phyloP scores from a whole-genome alignment of 2,113 vertebrate genomes.

The Colinus virginianus region DNA sequence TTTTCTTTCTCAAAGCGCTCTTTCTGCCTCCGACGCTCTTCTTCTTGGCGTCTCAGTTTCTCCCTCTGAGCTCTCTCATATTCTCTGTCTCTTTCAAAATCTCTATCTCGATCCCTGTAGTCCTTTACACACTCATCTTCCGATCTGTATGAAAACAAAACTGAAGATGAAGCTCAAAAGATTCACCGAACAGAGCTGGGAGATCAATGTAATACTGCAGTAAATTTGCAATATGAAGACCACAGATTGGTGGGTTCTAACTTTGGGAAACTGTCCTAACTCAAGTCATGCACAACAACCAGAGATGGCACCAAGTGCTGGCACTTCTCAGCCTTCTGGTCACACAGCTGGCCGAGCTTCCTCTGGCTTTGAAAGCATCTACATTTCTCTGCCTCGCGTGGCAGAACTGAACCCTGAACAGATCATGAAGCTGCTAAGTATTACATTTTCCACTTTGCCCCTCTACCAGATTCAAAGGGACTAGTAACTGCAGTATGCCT shows the following conservation, averaged over 20 bases:
- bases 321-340: neutral
- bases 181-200: constrained; percentile 39
- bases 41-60: constrained; percentile 88
- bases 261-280: constrained; percentile 3
- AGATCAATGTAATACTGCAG: constrained; percentile 51
- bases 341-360: neutral
- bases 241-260: constrained; percentile 42
- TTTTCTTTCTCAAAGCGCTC: constrained; percentile 93
- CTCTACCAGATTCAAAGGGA: neutral
- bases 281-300: constrained; percentile 28
- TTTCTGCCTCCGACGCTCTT: constrained; percentile 90
- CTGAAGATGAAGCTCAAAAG: constrained; percentile 70
- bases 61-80: constrained; percentile 88
- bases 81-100: constrained; percentile 88
- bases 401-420: neutral
- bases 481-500: neutral
- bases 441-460: neutral
- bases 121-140: constrained; percentile 90
- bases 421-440: neutral
- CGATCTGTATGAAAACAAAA: constrained; percentile 79
- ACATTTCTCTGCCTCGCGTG: neutral
- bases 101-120: constrained; percentile 87
- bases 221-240: constrained; percentile 19
- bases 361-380: constrained; percentile 15
- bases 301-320: constrained; percentile 1